Conservation (phyloP, 2,888 invertebrate species). For the Glaucopsyche alexis region DNA sequence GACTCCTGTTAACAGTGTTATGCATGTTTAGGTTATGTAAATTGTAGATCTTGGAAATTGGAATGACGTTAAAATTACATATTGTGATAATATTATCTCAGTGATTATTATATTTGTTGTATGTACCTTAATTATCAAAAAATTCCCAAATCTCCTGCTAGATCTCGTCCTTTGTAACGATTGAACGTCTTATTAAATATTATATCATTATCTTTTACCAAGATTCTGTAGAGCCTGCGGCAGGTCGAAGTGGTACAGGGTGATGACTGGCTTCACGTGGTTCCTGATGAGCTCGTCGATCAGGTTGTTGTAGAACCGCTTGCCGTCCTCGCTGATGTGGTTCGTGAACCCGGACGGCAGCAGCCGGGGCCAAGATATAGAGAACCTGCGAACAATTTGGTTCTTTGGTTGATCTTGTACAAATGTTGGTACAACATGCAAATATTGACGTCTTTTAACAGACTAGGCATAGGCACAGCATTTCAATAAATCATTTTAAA, state of each 20-base stretch:
- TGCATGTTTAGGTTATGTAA: no score
- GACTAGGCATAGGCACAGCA: not conserved
- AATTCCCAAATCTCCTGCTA: no score
- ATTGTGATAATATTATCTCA: no score
- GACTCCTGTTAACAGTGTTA: no score
- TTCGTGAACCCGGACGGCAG: constrained; percentile 56
- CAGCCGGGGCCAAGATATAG: constrained; percentile 82
- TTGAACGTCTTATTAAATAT: no score
- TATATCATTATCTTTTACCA: not conserved
- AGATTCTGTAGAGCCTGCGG: constrained; percentile 62
- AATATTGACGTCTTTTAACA: not conserved
- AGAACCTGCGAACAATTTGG: constrained; percentile 57
- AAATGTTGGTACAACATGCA: not conserved
- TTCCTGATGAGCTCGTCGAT: constrained; percentile 72
- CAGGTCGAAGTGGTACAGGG: constrained; percentile 72
- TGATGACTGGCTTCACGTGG: constrained; percentile 77
- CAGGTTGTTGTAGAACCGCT: constrained; percentile 74
- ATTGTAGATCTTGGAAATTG: no score
- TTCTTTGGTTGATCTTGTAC: not conserved
- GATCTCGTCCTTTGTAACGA: not conserved
- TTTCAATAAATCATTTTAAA: not conserved
- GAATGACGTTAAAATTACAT: no score
- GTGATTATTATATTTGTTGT: no score
- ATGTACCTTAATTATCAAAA: no score
- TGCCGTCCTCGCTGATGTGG: constrained; percentile 70